A percentile compares a stretch with the other conserved stretches of the same genome.
These are phyloP conservation scores for Archivesica marissinica DNA, from an alignment of 1,140 invertebrate species.

Conservation along the genomic window DNA sequence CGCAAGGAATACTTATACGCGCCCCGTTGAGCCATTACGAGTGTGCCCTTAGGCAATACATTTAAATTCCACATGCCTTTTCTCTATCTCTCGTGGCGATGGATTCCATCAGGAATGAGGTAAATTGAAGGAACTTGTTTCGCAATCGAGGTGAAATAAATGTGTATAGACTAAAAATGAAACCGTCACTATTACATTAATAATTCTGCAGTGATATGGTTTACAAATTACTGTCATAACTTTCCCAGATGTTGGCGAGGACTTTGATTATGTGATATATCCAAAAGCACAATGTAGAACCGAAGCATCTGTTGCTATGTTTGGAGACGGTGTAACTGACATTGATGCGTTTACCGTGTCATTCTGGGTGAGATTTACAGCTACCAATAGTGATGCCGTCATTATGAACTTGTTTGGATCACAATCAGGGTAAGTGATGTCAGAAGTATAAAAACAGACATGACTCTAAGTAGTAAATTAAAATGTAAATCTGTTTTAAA, in stretches of 20 bases:
- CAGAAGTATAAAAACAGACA: background rate
- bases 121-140: too few relatives aligned
- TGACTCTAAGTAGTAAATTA: background rate
- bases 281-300: background rate
- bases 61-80: too few relatives aligned
- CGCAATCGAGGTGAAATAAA: too few relatives aligned
- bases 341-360: slow-evolving; percentile 21
- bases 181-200: too few relatives aligned
- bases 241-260: slow-evolving; percentile 11
- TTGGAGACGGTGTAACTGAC: background rate
- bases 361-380: slow-evolving; percentile 40
- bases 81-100: too few relatives aligned
- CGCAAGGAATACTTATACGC: too few relatives aligned
- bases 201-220: too few relatives aligned
- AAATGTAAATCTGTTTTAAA: background rate
- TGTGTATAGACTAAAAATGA: too few relatives aligned
- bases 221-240: too few relatives aligned
- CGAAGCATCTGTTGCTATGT: slow-evolving; percentile 14
- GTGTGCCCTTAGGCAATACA: too few relatives aligned
- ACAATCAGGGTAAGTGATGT: slow-evolving; percentile 1
- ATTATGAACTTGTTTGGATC: slow-evolving; percentile 38
- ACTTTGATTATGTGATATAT: slow-evolving; percentile 45
- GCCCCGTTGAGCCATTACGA: too few relatives aligned
- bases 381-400: background rate
- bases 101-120: too few relatives aligned